phyloP scores from a whole-genome alignment of 2,797 vertebrate species.

The Enteromius fasciolatus region DNA sequence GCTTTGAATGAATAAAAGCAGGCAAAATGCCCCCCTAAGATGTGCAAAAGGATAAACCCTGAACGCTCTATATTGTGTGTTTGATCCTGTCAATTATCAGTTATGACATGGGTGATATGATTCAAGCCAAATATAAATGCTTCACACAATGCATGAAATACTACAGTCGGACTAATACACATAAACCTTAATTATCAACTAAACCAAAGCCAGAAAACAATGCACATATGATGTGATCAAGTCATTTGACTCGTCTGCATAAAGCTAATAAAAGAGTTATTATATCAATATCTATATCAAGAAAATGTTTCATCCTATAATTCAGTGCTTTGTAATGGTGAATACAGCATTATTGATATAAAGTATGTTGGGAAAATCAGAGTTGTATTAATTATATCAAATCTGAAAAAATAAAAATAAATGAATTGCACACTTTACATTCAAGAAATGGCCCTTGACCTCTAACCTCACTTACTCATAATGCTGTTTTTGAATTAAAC shows the following conservation, averaged over 20 bases:
- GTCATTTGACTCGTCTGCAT: not conserved
- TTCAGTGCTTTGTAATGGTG: not conserved
- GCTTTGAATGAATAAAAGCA: conserved; percentile 7
- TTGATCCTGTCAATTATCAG: conserved; percentile 8
- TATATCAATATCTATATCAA: not conserved
- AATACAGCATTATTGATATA: not conserved
- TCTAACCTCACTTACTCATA: not conserved
- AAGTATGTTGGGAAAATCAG: not conserved
- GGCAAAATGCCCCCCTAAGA: conserved; percentile 38
- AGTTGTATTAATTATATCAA: not conserved
- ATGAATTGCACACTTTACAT: not conserved
- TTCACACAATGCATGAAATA: not conserved
- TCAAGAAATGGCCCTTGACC: not conserved
- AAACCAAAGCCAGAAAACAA: not conserved
- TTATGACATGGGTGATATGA: not conserved
- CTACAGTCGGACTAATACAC: not conserved
- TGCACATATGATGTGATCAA: not conserved
- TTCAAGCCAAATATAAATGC: not conserved
- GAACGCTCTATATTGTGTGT: conserved; percentile 29
- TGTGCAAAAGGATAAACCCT: conserved; percentile 31
- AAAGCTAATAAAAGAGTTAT: not conserved
- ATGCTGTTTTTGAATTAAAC: not conserved
- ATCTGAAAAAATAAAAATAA: not conserved
- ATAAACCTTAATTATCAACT: not conserved
- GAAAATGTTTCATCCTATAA: not conserved